Conservation (phyloP, 1,140 invertebrate genomes). For the Meloidogyne exigua region DNA sequence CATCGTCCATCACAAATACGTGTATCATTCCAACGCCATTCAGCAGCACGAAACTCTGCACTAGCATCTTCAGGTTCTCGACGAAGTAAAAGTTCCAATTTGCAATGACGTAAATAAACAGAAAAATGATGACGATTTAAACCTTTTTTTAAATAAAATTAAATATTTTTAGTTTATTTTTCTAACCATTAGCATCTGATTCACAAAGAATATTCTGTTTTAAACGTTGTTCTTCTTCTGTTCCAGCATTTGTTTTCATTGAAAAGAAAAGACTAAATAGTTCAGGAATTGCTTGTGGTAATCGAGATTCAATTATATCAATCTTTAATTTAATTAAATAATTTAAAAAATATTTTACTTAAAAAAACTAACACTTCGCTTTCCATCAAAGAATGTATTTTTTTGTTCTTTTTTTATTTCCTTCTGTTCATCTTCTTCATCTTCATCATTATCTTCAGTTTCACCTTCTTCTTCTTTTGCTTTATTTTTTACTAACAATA, state of each 20-base stretch:
- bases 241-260: constrained; percentile 57
- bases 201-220: constrained; percentile 63
- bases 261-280: constrained; percentile 57
- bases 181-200: constrained; percentile 55
- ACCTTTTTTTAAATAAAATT: constrained; percentile 27
- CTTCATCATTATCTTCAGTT: constrained; percentile 25
- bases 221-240: constrained; percentile 53
- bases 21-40: constrained; percentile 90
- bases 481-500: constrained; percentile 6
- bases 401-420: constrained; percentile 24
- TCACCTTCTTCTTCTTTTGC: constrained; percentile 18
- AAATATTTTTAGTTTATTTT: background rate
- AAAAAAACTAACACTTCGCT: constrained; percentile 42
- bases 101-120: constrained; percentile 90
- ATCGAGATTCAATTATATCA: constrained; percentile 44
- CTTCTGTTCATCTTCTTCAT: constrained; percentile 43
- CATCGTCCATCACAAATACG: constrained; percentile 91
- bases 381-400: constrained; percentile 53
- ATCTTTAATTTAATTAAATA: constrained; percentile 14
- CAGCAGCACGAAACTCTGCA: constrained; percentile 92
- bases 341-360: background rate
- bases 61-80: constrained; percentile 86
- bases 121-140: constrained; percentile 97
- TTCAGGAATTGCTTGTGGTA: constrained; percentile 55
- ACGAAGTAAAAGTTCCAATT: constrained; percentile 84